These are phyloP conservation scores for Ophion ellenae DNA, from an alignment of 2,888 invertebrate genomes.

Conservation along the genomic window DNA sequence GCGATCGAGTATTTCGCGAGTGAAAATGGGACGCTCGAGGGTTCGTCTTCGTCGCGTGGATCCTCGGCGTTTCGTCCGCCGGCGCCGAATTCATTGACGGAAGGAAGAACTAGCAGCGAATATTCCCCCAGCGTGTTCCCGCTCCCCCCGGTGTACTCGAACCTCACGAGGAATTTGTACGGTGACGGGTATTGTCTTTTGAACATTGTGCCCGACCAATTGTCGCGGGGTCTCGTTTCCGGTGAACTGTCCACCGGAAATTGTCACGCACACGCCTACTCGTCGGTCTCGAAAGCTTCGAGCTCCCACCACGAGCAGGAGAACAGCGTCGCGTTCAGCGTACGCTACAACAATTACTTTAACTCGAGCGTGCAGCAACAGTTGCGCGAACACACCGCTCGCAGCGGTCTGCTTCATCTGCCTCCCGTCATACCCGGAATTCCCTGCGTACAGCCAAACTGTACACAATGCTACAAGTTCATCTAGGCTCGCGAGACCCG, in stretches of 20 bases:
- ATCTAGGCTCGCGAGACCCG: constrained; percentile 48
- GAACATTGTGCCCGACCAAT: constrained; percentile 78
- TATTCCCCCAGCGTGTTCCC: constrained; percentile 64
- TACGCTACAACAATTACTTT: constrained; percentile 77
- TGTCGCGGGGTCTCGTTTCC: constrained; percentile 70
- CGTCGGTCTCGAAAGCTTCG: constrained; percentile 37
- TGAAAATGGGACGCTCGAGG: constrained; percentile 69
- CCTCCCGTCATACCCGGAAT: constrained; percentile 79
- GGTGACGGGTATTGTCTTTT: constrained; percentile 78
- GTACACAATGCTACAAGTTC: constrained; percentile 81
- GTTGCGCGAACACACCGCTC: constrained; percentile 73
- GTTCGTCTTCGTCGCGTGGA: constrained; percentile 68
- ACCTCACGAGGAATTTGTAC: constrained; percentile 75
- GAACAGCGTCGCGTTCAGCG: constrained; percentile 73
- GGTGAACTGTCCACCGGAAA: constrained; percentile 36
- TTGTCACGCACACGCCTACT: constrained; percentile 49
- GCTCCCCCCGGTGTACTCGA: constrained; percentile 75
- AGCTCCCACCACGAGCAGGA: constrained; percentile 70
- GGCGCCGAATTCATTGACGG: constrained; percentile 50
- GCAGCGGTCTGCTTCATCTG: constrained; percentile 72
- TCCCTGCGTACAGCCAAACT: constrained; percentile 81
- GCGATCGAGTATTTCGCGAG: constrained; percentile 93
- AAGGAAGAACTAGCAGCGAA: constrained; percentile 63
- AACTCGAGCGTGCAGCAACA: constrained; percentile 75
- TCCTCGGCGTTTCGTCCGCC: constrained; percentile 71